Conservation (phyloP, 2,797 vertebrate genomes). For the Spondyliosoma cantharus region DNA sequence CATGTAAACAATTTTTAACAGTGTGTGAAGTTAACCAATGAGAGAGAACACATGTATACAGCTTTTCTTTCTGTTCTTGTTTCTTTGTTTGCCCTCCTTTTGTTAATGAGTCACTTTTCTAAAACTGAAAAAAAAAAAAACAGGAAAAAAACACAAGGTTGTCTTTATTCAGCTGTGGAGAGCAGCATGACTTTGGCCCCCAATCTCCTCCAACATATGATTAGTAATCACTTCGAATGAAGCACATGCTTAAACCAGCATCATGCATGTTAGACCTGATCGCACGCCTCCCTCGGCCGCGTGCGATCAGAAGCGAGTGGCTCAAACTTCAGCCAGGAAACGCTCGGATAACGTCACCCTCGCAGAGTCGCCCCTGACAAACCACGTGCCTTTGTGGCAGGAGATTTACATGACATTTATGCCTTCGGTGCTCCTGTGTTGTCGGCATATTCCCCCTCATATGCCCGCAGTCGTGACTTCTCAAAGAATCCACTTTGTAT, state of each 20-base stretch:
- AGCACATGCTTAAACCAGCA: slow-evolving; percentile 70
- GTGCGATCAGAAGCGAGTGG: slow-evolving; percentile 25
- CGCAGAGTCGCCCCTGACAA: slow-evolving; percentile 33
- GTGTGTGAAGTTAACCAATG: slow-evolving; percentile 71
- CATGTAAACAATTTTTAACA: slow-evolving; percentile 58
- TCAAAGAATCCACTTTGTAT: slow-evolving; percentile 47
- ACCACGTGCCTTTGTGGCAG: slow-evolving; percentile 72
- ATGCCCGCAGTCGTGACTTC: slow-evolving; percentile 83
- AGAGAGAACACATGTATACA: slow-evolving; percentile 79
- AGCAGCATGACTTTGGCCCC: slow-evolving; percentile 16
- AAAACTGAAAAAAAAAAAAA: slow-evolving; percentile 9
- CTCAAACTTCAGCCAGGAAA: slow-evolving; percentile 11
- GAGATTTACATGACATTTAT: slow-evolving; percentile 46
- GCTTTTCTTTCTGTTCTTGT: slow-evolving; percentile 20
- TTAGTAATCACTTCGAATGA: slow-evolving; percentile 48
- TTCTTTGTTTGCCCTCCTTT: slow-evolving; percentile 33
- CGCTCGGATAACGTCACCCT: slow-evolving; percentile 8
- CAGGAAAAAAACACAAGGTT: slow-evolving; percentile 3
- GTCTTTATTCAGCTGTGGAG: slow-evolving; percentile 43
- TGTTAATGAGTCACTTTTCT: slow-evolving; percentile 55
- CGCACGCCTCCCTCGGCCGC: slow-evolving; percentile 16
- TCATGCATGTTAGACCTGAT: slow-evolving; percentile 43
- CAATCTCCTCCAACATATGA: slow-evolving; percentile 29
- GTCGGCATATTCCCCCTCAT: slow-evolving; percentile 67
- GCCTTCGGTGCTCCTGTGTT: slow-evolving; percentile 59